phyloP scores from a whole-genome alignment of 2,888 invertebrate genomes.

The Ectemnius lituratus region DNA sequence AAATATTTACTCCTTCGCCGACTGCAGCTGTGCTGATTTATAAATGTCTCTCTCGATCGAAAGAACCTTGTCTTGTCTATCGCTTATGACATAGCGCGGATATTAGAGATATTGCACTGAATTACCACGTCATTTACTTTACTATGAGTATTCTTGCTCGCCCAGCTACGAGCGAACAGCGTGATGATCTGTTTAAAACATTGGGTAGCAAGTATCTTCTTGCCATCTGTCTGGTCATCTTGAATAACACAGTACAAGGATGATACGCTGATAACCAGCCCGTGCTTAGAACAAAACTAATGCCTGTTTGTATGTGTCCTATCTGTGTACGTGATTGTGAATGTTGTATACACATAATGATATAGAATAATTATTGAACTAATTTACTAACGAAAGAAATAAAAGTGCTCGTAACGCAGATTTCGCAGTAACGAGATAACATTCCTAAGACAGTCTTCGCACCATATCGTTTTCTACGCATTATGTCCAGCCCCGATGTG shows the following conservation, averaged over 20 bases:
- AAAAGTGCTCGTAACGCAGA: conserved; percentile 17
- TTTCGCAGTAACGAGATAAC: conserved; percentile 18
- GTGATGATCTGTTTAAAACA: no score
- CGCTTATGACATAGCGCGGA: no score
- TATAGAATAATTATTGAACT: conserved; percentile 18
- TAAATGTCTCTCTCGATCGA: no score
- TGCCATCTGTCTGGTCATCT: no score
- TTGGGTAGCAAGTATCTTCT: no score
- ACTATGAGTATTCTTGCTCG: conserved; percentile 25
- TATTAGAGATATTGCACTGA: conserved; percentile 28
- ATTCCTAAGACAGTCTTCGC: conserved; percentile 26
- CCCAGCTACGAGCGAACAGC: not conserved
- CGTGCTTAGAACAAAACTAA: conserved; percentile 20
- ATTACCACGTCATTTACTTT: conserved; percentile 11
- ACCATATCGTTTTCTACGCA: conserved; percentile 17
- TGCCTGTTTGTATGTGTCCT: not conserved
- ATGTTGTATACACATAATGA: not conserved
- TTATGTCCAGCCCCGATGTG: conserved; percentile 13
- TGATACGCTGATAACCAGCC: conserved; percentile 52
- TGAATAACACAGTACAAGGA: not conserved
- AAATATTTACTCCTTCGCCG: not conserved
- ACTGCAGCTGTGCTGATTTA: not conserved
- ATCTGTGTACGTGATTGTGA: no score
- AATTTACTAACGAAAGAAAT: conserved; percentile 30
- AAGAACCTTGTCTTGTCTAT: no score